Evolutionary conservation across 2,888 invertebrate species (phyloP).

Genomic region (Gari tellinella): DNA sequence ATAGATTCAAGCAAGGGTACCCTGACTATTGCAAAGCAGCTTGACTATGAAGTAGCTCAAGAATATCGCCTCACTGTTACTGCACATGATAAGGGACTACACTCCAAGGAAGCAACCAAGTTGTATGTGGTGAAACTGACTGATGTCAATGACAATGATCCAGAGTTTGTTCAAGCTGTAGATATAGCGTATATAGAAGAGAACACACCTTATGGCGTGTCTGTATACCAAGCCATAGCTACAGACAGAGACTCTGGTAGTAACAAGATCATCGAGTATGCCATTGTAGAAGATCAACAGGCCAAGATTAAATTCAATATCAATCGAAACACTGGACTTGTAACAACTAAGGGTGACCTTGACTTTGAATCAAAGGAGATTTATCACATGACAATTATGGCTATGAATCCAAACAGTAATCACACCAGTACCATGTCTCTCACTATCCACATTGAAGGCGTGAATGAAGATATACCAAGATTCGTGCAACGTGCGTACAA

Average conservation of each 20-base stretch:
- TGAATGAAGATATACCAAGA: constrained; percentile 78
- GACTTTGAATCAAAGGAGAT: constrained; percentile 93
- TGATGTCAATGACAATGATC: constrained; percentile 95
- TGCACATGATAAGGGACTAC: constrained; percentile 94
- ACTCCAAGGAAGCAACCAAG: constrained; percentile 90
- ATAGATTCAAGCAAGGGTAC: constrained; percentile 92
- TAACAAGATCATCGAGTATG: constrained; percentile 93
- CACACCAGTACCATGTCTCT: constrained; percentile 68
- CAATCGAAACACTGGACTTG: constrained; percentile 90
- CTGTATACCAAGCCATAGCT: constrained; percentile 88
- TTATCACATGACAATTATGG: constrained; percentile 91
- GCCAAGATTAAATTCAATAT: constrained; percentile 89
- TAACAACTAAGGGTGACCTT: constrained; percentile 91
- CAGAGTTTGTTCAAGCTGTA: constrained; percentile 91
- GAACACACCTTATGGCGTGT: constrained; percentile 91
- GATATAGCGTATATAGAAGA: constrained; percentile 93
- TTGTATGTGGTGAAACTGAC: constrained; percentile 93
- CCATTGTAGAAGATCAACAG: constrained; percentile 88
- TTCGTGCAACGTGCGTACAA: constrained; percentile 73
- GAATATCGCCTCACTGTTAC: constrained; percentile 95
- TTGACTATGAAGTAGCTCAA: constrained; percentile 94
- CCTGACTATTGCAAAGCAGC: constrained; percentile 90
- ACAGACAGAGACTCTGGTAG: constrained; percentile 94
- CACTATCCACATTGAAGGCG: constrained; percentile 75
- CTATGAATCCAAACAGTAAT: constrained; percentile 94